These are phyloP conservation scores for Abscondita cerata DNA, from an alignment of 2,888 invertebrate species.

Conservation along the genomic window DNA sequence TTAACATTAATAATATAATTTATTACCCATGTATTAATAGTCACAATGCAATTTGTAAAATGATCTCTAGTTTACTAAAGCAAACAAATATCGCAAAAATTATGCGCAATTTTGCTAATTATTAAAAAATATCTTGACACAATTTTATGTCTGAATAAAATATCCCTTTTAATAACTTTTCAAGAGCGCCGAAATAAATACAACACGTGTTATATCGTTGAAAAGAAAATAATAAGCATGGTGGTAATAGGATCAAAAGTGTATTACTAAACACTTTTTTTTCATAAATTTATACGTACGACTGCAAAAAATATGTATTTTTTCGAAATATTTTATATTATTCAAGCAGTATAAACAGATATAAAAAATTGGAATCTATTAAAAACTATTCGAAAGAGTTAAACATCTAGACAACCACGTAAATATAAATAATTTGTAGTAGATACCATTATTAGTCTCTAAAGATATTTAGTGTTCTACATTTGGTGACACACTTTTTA, in stretches of 20 bases:
- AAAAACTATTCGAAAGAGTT: neutral
- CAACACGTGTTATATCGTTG: slow-evolving; percentile 4
- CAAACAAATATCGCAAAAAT: too few relatives aligned
- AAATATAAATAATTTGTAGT: slow-evolving; percentile 1
- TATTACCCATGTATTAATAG: neutral
- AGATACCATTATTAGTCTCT: neutral
- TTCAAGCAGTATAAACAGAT: too few relatives aligned
- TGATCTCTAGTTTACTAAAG: too few relatives aligned
- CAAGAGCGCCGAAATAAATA: slow-evolving; percentile 4
- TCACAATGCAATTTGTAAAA: neutral
- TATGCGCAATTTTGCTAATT: too few relatives aligned
- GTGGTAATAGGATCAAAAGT: slow-evolving; percentile 4
- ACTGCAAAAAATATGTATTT: neutral
- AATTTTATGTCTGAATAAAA: neutral
- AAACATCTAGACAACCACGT: slow-evolving; percentile 4
- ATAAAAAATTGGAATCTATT: neutral
- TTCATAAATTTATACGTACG: neutral
- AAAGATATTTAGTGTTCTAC: neutral
- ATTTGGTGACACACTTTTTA: slow-evolving; percentile 2
- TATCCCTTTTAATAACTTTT: neutral
- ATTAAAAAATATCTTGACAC: neutral
- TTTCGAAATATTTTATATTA: too few relatives aligned
- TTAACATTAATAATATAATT: neutral
- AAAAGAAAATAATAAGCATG: slow-evolving; percentile 4
- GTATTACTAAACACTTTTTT: neutral